Evolutionary conservation across 2,888 invertebrate species (phyloP).

Genomic region (Protodeltote pygarga): DNA sequence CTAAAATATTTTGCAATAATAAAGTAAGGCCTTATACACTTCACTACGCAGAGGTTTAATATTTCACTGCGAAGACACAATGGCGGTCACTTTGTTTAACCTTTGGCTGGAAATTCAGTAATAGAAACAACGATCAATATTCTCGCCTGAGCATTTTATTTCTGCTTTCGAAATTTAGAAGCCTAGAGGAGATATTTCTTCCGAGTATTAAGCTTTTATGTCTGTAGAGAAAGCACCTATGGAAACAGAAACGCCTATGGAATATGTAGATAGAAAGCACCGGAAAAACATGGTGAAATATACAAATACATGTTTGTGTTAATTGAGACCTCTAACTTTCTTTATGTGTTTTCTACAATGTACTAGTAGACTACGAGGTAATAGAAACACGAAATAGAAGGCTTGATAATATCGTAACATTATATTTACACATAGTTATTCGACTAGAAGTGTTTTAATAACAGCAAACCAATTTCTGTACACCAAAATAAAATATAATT

Average conservation of each 20-base stretch:
- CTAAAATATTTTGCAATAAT: too few relatives aligned
- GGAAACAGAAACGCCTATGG: conserved; percentile 5
- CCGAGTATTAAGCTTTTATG: too few relatives aligned
- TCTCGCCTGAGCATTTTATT: conserved; percentile 23
- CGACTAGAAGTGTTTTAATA: too few relatives aligned
- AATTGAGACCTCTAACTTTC: conserved; percentile 18
- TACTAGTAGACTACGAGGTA: conserved; percentile 3
- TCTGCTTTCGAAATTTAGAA: conserved; percentile 21
- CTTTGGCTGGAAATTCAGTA: conserved; percentile 28
- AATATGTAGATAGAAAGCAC: conserved; percentile 18
- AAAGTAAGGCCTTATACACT: too few relatives aligned
- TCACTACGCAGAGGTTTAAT: too few relatives aligned
- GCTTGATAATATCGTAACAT: conserved; percentile 8
- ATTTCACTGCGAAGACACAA: conserved; percentile 29
- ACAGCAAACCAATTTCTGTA: too few relatives aligned
- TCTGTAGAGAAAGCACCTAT: too few relatives aligned
- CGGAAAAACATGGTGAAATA: conserved; percentile 27
- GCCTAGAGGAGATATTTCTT: too few relatives aligned
- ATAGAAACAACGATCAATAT: conserved; percentile 36
- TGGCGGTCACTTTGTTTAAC: conserved; percentile 24
- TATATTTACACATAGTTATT: conserved; percentile 9
- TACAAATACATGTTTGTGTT: conserved; percentile 11
- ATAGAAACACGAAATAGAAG: conserved; percentile 19
- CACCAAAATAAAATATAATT: too few relatives aligned
- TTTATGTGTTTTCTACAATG: conserved; percentile 9